Percentiles rank a stretch among this genome's conserved stretches.
These are phyloP conservation scores for Calliopum simillimum DNA, from an alignment of 2,888 invertebrate genomes.

Conservation along the genomic window DNA sequence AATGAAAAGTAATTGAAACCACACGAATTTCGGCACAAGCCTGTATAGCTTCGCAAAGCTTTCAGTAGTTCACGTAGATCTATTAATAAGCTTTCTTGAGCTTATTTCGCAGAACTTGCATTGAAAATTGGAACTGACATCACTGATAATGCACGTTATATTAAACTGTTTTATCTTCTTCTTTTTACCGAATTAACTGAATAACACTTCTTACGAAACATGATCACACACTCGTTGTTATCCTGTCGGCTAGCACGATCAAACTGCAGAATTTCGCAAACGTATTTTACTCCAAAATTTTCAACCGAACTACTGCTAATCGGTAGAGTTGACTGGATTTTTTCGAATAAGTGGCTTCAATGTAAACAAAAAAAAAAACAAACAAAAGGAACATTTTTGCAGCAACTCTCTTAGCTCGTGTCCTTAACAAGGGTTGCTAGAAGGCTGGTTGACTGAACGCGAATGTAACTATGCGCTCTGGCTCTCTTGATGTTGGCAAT, in stretches of 20 bases:
- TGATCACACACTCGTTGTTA: constrained; percentile 46
- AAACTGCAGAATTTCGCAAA: constrained; percentile 53
- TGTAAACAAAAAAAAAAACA: constrained; percentile 33
- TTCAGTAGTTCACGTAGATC: too few relatives aligned
- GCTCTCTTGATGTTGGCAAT: constrained; percentile 30
- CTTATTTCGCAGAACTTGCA: too few relatives aligned
- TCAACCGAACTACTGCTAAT: constrained; percentile 36
- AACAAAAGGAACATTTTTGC: constrained; percentile 4
- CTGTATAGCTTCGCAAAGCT: too few relatives aligned
- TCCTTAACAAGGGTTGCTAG: too few relatives aligned
- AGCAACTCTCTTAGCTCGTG: constrained; percentile 1
- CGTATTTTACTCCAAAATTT: constrained; percentile 54
- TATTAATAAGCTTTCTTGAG: too few relatives aligned
- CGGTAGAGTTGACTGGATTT: constrained; percentile 20
- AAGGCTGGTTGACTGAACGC: too few relatives aligned
- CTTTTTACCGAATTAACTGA: neutral
- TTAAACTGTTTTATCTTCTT: too few relatives aligned
- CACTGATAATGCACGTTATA: too few relatives aligned
- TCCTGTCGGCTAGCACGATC: constrained; percentile 53
- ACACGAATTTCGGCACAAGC: too few relatives aligned
- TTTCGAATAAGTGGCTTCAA: constrained; percentile 53
- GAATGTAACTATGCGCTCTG: constrained; percentile 41
- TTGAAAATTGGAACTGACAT: too few relatives aligned
- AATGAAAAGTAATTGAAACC: too few relatives aligned
- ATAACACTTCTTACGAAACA: constrained; percentile 10